Percentiles rank a stretch among this genome's conserved stretches.
These are phyloP conservation scores for Diarsia rubi DNA, from an alignment of 2,888 invertebrate genomes.

Conservation along the genomic window DNA sequence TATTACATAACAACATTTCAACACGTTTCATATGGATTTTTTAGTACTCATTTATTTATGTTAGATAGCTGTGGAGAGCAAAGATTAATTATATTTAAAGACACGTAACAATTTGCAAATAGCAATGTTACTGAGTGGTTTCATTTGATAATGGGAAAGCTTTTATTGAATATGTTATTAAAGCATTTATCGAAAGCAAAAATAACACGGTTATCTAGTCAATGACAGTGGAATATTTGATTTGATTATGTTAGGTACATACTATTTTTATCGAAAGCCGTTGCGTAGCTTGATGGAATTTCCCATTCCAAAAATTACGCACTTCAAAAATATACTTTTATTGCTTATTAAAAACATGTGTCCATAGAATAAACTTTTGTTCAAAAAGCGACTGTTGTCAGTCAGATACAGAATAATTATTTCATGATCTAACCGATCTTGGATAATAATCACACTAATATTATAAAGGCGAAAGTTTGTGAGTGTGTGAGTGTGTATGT, in stretches of 20 bases:
- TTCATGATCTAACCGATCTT: too few relatives aligned
- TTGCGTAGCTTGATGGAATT: neutral
- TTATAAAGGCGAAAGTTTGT: too few relatives aligned
- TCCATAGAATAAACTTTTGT: neutral
- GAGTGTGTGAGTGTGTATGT: too few relatives aligned
- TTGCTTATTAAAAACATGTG: neutral
- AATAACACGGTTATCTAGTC: neutral
- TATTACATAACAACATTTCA: neutral
- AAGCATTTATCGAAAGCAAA: conserved; percentile 19
- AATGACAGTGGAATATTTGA: neutral
- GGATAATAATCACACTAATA: too few relatives aligned
- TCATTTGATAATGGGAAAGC: neutral
- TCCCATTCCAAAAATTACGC: neutral
- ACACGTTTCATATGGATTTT: neutral
- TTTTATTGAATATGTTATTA: conserved; percentile 18
- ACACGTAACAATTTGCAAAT: neutral
- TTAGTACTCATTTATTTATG: conserved; percentile 13
- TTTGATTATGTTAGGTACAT: neutral
- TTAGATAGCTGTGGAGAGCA: conserved; percentile 7
- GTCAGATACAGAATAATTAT: too few relatives aligned
- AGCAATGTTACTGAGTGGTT: conserved; percentile 2
- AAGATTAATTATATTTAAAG: conserved; percentile 6
- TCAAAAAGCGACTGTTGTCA: neutral
- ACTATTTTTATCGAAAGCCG: neutral
- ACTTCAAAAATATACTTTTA: neutral